Evolutionary conservation across 1,140 invertebrate genomes (phyloP).

Genomic region (Spodoptera frugiperda): DNA sequence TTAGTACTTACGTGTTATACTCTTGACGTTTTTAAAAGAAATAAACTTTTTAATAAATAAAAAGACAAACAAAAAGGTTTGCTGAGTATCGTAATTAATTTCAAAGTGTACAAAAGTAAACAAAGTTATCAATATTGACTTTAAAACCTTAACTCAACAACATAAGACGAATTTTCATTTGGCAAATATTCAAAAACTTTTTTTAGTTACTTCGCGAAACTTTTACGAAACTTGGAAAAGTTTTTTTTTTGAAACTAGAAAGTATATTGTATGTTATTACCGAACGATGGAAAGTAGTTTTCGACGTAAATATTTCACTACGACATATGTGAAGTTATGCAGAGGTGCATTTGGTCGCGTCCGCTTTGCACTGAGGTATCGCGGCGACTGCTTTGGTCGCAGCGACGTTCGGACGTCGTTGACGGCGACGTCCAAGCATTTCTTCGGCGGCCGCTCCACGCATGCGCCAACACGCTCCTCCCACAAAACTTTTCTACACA

Average conservation of each 20-base stretch:
- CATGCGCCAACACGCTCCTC: slow-evolving; percentile 72
- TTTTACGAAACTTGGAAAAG: slow-evolving; percentile 51
- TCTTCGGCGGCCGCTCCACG: slow-evolving; percentile 69
- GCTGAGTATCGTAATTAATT: too few species aligned
- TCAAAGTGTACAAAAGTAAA: slow-evolving; percentile 1
- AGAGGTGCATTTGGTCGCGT: slow-evolving; percentile 70
- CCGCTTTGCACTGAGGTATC: slow-evolving; percentile 65
- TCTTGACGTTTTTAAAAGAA: too few species aligned
- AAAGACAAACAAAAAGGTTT: too few species aligned
- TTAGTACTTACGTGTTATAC: too few species aligned
- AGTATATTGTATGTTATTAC: slow-evolving; percentile 53
- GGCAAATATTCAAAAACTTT: slow-evolving; percentile 55
- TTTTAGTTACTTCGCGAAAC: slow-evolving; percentile 55
- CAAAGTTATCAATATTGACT: slow-evolving; percentile 14
- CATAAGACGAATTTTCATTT: slow-evolving; percentile 72
- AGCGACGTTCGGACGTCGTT: slow-evolving; percentile 56
- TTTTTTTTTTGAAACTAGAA: slow-evolving; percentile 57
- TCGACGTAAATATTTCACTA: slow-evolving; percentile 49
- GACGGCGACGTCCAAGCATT: slow-evolving; percentile 65
- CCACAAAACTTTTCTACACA: slow-evolving; percentile 71
- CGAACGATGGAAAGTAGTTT: slow-evolving; percentile 37
- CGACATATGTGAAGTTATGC: slow-evolving; percentile 53
- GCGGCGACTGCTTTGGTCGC: slow-evolving; percentile 71
- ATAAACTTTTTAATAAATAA: too few species aligned
- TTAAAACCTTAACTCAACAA: background rate